phyloP scores from a whole-genome alignment of 1,140 invertebrate species.

The Archivesica marissinica region DNA sequence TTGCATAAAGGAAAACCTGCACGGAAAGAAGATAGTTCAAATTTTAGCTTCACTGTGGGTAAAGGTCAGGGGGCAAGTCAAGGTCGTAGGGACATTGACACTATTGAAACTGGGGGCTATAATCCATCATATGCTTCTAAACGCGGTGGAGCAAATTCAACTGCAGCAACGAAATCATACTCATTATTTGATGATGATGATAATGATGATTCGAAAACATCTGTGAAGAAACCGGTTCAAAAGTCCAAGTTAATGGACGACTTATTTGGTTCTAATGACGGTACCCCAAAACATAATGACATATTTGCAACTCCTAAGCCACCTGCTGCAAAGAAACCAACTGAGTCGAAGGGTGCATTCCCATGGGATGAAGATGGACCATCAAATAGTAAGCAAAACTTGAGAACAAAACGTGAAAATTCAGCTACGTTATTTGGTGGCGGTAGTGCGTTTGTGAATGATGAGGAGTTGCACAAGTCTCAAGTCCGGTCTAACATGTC shows the following conservation, averaged over 20 bases:
- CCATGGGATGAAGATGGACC: slow-evolving; percentile 67
- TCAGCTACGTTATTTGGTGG: slow-evolving; percentile 69
- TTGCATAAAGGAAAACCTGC: slow-evolving; percentile 76
- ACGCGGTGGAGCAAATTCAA: not conserved
- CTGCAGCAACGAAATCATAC: slow-evolving; percentile 33
- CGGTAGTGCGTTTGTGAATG: slow-evolving; percentile 68
- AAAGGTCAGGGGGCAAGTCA: slow-evolving; percentile 36
- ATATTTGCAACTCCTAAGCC: slow-evolving; percentile 59
- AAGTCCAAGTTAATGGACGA: slow-evolving; percentile 72
- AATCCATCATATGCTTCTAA: slow-evolving; percentile 71
- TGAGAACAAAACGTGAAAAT: slow-evolving; percentile 62
- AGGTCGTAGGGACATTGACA: slow-evolving; percentile 44
- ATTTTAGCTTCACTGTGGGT: slow-evolving; percentile 46
- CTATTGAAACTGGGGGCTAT: slow-evolving; percentile 70
- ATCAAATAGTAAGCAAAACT: slow-evolving; percentile 23
- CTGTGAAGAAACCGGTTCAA: slow-evolving; percentile 50
- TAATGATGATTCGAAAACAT: slow-evolving; percentile 35
- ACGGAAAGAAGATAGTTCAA: slow-evolving; percentile 68
- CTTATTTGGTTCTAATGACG: slow-evolving; percentile 69
- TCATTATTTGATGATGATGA: slow-evolving; percentile 59
- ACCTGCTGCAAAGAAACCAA: slow-evolving; percentile 9
- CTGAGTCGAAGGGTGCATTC: slow-evolving; percentile 48
- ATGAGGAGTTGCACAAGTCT: slow-evolving; percentile 61
- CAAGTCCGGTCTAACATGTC: slow-evolving; percentile 43
- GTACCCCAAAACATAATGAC: slow-evolving; percentile 49